A percentile compares a stretch with the other conserved stretches of the same genome.
Evolutionary conservation across 2,113 vertebrate species (phyloP).

Genomic region (Nematolebias whitei): DNA sequence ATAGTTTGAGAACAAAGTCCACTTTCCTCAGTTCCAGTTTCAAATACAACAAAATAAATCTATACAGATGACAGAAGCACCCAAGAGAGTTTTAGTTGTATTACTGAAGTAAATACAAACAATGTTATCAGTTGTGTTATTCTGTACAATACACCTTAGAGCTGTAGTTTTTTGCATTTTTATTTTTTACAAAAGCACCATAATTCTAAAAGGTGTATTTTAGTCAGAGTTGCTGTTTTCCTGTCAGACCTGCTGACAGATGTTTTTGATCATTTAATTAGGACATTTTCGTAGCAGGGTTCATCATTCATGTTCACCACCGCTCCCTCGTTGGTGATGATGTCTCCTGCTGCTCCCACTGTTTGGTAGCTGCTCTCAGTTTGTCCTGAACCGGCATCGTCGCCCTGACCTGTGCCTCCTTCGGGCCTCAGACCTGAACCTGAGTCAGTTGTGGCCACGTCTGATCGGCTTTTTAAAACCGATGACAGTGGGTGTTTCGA

Average conservation of each 20-base stretch:
- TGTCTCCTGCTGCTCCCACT: slow-evolving; percentile 56
- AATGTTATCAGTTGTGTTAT: not conserved
- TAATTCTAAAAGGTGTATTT: not conserved
- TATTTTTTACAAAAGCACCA: too few species aligned
- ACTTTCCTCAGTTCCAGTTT: not conserved
- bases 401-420: not conserved
- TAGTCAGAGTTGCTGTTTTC: not conserved
- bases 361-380: slow-evolving; percentile 65
- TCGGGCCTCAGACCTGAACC: slow-evolving; percentile 29
- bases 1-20: not conserved
- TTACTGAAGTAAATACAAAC: slow-evolving; percentile 4
- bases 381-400: slow-evolving; percentile 5
- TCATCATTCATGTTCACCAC: slow-evolving; percentile 65
- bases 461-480: slow-evolving; percentile 73
- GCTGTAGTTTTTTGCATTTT: too few species aligned
- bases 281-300: slow-evolving; percentile 90
- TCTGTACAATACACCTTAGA: too few species aligned
- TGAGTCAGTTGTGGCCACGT: slow-evolving; percentile 27
- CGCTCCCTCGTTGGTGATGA: slow-evolving; percentile 62
- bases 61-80: not conserved
- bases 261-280: slow-evolving; percentile 58
- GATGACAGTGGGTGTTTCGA: slow-evolving; percentile 72
- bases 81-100: not conserved
- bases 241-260: slow-evolving; percentile 34
- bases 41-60: not conserved